Percentiles rank a stretch among this genome's conserved stretches.
phyloP scores from a whole-genome alignment of 2,888 invertebrate genomes.

The Protonemura montana region DNA sequence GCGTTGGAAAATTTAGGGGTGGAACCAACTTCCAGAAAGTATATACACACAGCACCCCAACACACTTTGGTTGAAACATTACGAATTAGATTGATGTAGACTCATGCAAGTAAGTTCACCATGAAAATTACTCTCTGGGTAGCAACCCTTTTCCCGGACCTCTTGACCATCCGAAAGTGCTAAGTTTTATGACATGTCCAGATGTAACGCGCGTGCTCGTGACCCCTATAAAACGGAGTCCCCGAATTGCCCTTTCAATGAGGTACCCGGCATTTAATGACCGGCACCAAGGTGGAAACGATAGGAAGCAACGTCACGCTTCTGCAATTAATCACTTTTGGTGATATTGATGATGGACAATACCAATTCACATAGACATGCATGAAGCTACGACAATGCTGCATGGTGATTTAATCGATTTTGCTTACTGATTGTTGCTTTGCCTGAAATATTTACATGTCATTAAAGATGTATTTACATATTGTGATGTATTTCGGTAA shows the following conservation, averaged over 20 bases:
- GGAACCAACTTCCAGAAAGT: neutral
- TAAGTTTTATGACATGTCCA: neutral
- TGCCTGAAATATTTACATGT: too few relatives aligned
- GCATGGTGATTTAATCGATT: too few relatives aligned
- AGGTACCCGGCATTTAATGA: neutral
- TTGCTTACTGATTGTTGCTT: too few relatives aligned
- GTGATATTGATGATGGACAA: too few relatives aligned
- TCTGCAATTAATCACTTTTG: neutral
- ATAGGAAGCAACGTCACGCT: neutral
- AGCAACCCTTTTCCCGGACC: neutral
- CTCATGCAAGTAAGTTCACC: neutral
- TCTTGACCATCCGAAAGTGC: neutral
- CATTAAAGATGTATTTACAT: too few relatives aligned
- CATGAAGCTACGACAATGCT: too few relatives aligned
- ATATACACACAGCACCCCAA: neutral
- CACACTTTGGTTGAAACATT: neutral
- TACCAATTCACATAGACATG: too few relatives aligned
- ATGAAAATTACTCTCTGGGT: neutral
- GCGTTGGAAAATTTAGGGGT: neutral
- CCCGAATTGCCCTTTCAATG: neutral
- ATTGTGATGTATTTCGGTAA: too few relatives aligned
- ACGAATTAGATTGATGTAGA: neutral
- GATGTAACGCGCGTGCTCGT: neutral
- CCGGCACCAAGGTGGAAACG: too few relatives aligned
- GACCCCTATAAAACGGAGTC: neutral